Percentiles rank a stretch among this genome's conserved stretches.
Conservation (phyloP, 2,888 invertebrate species). For the Aphidoletes aphidimyza region DNA sequence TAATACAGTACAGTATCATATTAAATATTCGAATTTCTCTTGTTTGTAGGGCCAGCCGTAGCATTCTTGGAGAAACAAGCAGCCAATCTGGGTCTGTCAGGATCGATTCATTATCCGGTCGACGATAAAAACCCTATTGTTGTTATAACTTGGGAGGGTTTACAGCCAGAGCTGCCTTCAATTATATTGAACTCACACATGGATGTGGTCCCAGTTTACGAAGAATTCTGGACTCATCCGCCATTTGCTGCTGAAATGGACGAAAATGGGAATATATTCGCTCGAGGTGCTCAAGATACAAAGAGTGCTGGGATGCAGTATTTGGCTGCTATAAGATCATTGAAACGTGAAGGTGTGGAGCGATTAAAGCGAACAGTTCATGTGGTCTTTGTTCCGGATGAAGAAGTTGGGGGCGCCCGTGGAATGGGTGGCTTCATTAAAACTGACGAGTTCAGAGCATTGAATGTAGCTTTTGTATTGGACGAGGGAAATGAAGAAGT, state of each 20-base stretch:
- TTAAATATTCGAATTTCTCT: no score
- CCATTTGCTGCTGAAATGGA: no score
- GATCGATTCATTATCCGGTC: no score
- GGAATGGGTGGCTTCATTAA: constrained; percentile 79
- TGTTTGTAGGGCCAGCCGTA: constrained; percentile 78
- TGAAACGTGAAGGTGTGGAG: constrained; percentile 69
- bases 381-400: constrained; percentile 78
- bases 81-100: constrained; percentile 73
- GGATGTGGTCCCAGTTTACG: no score
- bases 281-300: constrained; percentile 83
- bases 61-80: constrained; percentile 79
- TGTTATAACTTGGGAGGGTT: no score
- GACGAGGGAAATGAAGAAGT: constrained; percentile 81
- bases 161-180: no score
- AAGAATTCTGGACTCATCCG: no score
- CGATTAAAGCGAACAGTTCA: constrained; percentile 75
- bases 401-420: constrained; percentile 76
- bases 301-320: constrained; percentile 85
- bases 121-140: no score
- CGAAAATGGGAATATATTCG: constrained; percentile 82
- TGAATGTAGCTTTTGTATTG: constrained; percentile 81
- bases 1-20: no score
- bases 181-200: no score
- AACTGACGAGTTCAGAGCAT: constrained; percentile 73
- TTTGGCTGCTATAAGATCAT: constrained; percentile 77